phyloP scores from a whole-genome alignment of 2,797 vertebrate species.

The Luscinia luscinia region DNA sequence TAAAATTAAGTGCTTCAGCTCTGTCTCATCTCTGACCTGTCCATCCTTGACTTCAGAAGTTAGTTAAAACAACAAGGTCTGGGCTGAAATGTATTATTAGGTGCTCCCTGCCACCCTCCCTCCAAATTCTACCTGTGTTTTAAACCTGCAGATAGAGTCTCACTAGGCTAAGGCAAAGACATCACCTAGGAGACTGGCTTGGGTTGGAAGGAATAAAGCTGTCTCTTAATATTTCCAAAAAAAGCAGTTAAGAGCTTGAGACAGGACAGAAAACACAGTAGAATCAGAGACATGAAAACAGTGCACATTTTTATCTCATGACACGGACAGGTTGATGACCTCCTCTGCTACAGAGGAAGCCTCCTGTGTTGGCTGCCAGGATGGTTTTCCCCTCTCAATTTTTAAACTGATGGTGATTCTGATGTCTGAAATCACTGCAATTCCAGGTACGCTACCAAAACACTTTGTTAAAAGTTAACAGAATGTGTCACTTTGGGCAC shows the following conservation, averaged over 20 bases:
- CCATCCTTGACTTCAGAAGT: not conserved
- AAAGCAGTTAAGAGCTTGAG: not conserved
- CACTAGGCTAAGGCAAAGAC: not conserved
- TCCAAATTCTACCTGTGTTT: not conserved
- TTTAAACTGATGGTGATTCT: conserved; percentile 25
- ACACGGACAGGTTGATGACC: conserved; percentile 41
- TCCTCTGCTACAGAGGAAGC: not conserved
- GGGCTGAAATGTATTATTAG: not conserved
- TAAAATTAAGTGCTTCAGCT: not conserved
- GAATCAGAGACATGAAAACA: not conserved
- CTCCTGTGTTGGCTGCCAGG: conserved; percentile 2
- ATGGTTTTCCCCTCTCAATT: conserved; percentile 16
- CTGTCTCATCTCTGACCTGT: not conserved
- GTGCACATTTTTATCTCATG: conserved; percentile 32
- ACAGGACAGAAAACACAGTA: not conserved
- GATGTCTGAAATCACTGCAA: conserved; percentile 21
- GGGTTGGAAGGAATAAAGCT: conserved; percentile 9
- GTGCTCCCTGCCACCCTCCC: not conserved
- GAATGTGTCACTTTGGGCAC: conserved; percentile 23
- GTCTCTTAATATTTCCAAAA: not conserved
- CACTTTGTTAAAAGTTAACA: conserved; percentile 24
- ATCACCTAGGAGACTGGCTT: not conserved
- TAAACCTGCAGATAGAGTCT: not conserved
- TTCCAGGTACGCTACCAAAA: conserved; percentile 8
- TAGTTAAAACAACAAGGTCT: not conserved